Evolutionary conservation across 2,113 vertebrate species (phyloP).

Genomic region (Stomatorhinus ivindoensis): DNA sequence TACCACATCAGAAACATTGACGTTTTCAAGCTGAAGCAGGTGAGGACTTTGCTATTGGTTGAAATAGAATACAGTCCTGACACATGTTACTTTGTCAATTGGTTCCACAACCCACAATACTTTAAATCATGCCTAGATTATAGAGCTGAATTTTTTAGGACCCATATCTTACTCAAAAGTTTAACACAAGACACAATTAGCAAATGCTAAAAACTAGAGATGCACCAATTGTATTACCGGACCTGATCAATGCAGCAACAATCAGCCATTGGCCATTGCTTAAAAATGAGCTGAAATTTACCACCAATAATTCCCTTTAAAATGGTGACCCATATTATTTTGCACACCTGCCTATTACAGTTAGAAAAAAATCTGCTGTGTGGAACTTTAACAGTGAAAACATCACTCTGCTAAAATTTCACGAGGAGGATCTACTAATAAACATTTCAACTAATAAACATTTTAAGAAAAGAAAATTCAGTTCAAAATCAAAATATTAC

Average conservation of each 20-base stretch:
- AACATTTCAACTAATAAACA: not conserved
- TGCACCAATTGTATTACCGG: not conserved
- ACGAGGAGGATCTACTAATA: not conserved
- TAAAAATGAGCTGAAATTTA: not conserved
- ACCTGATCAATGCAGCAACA: too few species aligned
- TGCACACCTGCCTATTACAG: not conserved
- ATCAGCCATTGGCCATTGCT: not conserved
- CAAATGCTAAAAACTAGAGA: not conserved
- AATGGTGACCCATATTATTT: not conserved
- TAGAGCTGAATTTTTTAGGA: not conserved
- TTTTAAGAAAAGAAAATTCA: not conserved
- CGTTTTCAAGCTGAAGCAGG: slow-evolving; percentile 95
- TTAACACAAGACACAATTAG: not conserved
- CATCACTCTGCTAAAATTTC: not conserved
- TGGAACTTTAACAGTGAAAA: not conserved
- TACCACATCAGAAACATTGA: slow-evolving; percentile 93
- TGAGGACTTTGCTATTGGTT: slow-evolving; percentile 37
- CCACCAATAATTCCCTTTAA: not conserved
- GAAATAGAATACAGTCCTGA: not conserved
- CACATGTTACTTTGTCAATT: not conserved
- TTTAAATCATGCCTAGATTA: not conserved
- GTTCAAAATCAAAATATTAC: not conserved
- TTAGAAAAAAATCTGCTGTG: not conserved
- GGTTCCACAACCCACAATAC: not conserved
- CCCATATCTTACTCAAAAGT: not conserved